A percentile compares a stretch with the other conserved stretches of the same genome.
These are phyloP conservation scores for Acestrorhynchus altus DNA, from an alignment of 2,797 vertebrate genomes.

Conservation along the genomic window DNA sequence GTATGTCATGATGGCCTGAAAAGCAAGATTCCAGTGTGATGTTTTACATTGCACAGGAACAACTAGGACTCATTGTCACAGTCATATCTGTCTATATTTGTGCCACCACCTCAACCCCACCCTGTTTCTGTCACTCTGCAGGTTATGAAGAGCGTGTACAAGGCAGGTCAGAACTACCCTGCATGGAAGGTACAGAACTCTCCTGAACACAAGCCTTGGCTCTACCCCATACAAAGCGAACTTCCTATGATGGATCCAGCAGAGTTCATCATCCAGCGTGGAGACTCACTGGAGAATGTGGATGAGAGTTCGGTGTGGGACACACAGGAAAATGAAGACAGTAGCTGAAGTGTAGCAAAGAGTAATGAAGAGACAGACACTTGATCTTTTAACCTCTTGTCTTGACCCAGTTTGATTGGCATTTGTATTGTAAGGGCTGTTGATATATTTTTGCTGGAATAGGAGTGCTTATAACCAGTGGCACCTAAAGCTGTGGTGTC, in stretches of 20 bases:
- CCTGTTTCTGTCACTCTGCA: slow-evolving; percentile 59
- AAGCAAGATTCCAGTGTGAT: slow-evolving; percentile 47
- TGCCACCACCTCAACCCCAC: slow-evolving; percentile 5
- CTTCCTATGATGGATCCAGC: slow-evolving; percentile 75
- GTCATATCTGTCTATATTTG: slow-evolving; percentile 12
- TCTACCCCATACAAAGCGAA: slow-evolving; percentile 77
- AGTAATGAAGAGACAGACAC: not conserved
- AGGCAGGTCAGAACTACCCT: slow-evolving; percentile 76
- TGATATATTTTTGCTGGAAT: not conserved
- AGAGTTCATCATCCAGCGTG: slow-evolving; percentile 76
- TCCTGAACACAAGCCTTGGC: slow-evolving; percentile 78
- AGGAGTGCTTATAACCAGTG: slow-evolving; percentile 19
- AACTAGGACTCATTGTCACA: slow-evolving; percentile 21
- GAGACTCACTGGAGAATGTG: slow-evolving; percentile 79
- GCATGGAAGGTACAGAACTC: slow-evolving; percentile 78
- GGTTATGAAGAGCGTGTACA: slow-evolving; percentile 79
- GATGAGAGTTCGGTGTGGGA: slow-evolving; percentile 73
- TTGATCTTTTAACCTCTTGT: not conserved
- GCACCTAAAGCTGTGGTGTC: not conserved
- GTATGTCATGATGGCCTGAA: not conserved
- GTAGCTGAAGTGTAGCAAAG: slow-evolving; percentile 61
- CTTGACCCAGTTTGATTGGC: not conserved
- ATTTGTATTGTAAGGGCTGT: not conserved
- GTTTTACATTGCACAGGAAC: slow-evolving; percentile 24
- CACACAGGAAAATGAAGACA: slow-evolving; percentile 68